phyloP scores from a whole-genome alignment of 2,888 invertebrate genomes.

The Calephelis perditalis region DNA sequence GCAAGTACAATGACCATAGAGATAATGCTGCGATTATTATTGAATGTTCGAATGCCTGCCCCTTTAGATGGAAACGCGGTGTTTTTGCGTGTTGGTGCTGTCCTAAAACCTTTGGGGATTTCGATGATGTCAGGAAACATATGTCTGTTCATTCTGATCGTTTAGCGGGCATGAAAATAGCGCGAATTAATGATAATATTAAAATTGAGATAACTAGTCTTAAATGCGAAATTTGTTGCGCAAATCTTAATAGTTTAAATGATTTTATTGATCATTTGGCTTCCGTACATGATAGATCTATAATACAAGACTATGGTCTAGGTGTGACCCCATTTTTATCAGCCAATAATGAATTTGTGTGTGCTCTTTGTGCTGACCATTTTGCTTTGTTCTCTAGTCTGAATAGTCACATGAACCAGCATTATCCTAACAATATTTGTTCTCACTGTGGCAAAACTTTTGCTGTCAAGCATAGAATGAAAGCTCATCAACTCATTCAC shows the following conservation, averaged over 20 bases:
- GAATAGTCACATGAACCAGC: conserved; percentile 61
- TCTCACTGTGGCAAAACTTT: conserved; percentile 61
- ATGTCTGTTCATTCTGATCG: conserved; percentile 44
- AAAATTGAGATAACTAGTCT: conserved; percentile 58
- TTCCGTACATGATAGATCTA: conserved; percentile 44
- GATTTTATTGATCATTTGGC: conserved; percentile 49
- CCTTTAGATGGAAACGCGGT: conserved; percentile 62
- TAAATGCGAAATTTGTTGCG: conserved; percentile 50
- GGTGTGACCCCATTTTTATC: conserved; percentile 56
- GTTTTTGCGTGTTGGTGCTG: conserved; percentile 58
- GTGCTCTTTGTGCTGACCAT: conserved; percentile 47
- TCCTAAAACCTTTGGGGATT: conserved; percentile 50
- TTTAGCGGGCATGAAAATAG: conserved; percentile 44
- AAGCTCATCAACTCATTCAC: conserved; percentile 51
- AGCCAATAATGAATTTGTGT: conserved; percentile 42
- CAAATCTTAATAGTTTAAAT: conserved; percentile 40
- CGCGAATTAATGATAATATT: conserved; percentile 41
- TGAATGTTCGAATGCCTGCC: conserved; percentile 59
- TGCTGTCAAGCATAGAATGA: conserved; percentile 45
- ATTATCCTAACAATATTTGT: conserved; percentile 62
- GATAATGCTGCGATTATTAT: conserved; percentile 62
- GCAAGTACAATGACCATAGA: conserved; percentile 63
- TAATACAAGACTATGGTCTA: conserved; percentile 42
- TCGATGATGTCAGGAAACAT: conserved; percentile 48
- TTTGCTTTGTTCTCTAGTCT: conserved; percentile 56